A percentile compares a stretch with the other conserved stretches of the same genome.
These are phyloP conservation scores for Bos taurus DNA, from an alignment of 2,113 vertebrate species.

Conservation along the genomic window ARS-UCD2.0 NC_037343.1:54317001-54317500, in stretches of 20 bases:
- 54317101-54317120: neutral
- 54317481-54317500: accelerated
- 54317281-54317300: neutral
- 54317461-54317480: neutral
- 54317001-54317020: neutral
- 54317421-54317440: neutral
- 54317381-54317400: neutral
- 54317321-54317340: neutral
- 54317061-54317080: neutral
- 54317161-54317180: too few species aligned
- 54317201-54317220: accelerated
- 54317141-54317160: neutral
- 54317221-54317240: too few species aligned
- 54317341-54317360: neutral
- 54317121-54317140: accelerated
- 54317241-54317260: neutral
- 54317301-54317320: neutral
- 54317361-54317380: neutral
- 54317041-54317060: neutral
- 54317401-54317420: neutral
- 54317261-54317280: neutral
- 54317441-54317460: neutral
- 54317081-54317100: neutral
- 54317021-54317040: too few species aligned
- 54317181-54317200: too few species aligned